These are phyloP conservation scores for Ctenomys sociabilis DNA, from an alignment of 2,113 vertebrate genomes.

Conservation along the genomic window DNA sequence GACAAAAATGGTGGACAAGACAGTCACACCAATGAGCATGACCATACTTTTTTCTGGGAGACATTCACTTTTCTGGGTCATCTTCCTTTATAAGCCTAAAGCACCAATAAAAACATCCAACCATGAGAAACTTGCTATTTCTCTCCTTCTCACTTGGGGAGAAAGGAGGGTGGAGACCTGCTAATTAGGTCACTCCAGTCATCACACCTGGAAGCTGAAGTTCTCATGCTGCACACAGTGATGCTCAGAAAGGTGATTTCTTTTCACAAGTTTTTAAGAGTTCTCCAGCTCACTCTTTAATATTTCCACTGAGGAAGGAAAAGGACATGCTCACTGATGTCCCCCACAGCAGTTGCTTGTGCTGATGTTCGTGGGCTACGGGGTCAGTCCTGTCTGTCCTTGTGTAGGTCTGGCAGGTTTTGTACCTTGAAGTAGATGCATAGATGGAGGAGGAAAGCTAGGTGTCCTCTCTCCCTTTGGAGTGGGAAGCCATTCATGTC, in stretches of 20 bases:
- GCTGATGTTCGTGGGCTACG: background rate
- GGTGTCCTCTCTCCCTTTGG: background rate
- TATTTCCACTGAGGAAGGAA: background rate
- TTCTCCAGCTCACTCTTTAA: background rate
- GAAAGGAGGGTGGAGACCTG: conserved; percentile 33
- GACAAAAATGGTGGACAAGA: background rate
- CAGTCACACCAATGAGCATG: background rate
- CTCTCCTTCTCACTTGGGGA: background rate
- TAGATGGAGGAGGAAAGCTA: background rate
- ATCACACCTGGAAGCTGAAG: conserved; percentile 35
- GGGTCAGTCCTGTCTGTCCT: background rate
- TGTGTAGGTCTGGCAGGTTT: background rate
- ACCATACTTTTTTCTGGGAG: background rate
- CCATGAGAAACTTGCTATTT: background rate
- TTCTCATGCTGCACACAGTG: background rate
- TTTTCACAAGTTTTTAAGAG: conserved; percentile 10
- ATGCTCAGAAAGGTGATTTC: background rate
- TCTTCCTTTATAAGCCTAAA: background rate
- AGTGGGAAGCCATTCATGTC: background rate
- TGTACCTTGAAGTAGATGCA: background rate
- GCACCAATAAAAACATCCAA: background rate
- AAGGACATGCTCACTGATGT: background rate
- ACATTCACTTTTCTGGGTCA: conserved; percentile 15
- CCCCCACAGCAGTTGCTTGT: background rate
- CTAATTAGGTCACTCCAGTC: conserved; percentile 51